Evolutionary conservation across 1,140 invertebrate genomes (phyloP).

Genomic region (Proctacanthus coquilletti): DNA sequence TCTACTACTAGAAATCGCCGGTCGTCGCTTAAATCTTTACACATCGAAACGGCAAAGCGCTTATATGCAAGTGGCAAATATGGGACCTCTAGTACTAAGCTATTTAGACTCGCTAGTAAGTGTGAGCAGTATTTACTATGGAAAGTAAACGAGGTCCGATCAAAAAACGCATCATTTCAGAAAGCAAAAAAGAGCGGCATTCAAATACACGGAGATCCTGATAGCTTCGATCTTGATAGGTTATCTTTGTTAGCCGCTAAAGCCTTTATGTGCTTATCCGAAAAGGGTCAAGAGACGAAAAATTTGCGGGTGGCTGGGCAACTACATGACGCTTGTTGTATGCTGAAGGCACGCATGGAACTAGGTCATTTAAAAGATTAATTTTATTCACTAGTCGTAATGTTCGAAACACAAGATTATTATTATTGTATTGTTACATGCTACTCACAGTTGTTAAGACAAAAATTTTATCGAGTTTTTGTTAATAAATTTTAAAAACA

Average conservation of each 20-base stretch:
- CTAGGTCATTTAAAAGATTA: too few species aligned
- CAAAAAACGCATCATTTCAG: background rate
- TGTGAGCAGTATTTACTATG: constrained; percentile 14
- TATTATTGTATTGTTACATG: too few species aligned
- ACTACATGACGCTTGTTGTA: constrained; percentile 25
- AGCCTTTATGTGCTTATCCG: constrained; percentile 16
- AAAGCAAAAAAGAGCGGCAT: constrained; percentile 14
- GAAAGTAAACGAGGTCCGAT: background rate
- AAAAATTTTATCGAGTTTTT: too few species aligned
- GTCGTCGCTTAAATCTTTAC: constrained; percentile 49
- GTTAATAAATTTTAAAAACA: background rate
- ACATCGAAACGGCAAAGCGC: constrained; percentile 39
- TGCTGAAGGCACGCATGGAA: constrained; percentile 10
- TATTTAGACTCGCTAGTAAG: constrained; percentile 57
- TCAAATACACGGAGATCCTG: constrained; percentile 9
- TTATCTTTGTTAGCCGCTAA: constrained; percentile 11
- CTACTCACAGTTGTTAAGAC: too few species aligned
- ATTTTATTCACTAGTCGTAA: too few species aligned
- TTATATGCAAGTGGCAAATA: constrained; percentile 45
- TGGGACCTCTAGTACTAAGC: constrained; percentile 48
- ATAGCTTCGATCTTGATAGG: background rate
- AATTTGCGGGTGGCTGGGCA: constrained; percentile 18
- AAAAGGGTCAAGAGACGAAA: constrained; percentile 14
- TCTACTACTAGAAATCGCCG: constrained; percentile 51
- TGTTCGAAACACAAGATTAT: too few species aligned